These are phyloP conservation scores for Sander lucioperca DNA, from an alignment of 2,113 vertebrate genomes.

Conservation along the genomic window DNA sequence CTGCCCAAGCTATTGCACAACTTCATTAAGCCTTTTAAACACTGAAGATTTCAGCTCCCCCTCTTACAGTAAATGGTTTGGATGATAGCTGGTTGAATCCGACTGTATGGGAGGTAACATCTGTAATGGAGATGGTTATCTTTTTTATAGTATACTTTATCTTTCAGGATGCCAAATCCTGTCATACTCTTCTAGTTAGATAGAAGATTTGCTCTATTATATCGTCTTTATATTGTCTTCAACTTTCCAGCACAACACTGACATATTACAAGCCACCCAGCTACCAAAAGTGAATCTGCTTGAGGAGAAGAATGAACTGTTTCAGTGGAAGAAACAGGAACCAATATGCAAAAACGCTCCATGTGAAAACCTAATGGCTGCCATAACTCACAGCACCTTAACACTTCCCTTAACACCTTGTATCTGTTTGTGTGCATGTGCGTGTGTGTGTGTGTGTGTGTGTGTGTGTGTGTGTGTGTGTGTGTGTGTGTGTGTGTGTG, in stretches of 20 bases:
- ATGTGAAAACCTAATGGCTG: constrained; percentile 56
- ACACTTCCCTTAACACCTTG: constrained; percentile 46
- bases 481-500: not conserved
- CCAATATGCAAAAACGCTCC: constrained; percentile 39
- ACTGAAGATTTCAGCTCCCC: not conserved
- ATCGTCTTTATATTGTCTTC: constrained; percentile 8
- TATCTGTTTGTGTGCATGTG: constrained; percentile 35
- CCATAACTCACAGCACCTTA: constrained; percentile 63
- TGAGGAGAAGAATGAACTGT: constrained; percentile 26
- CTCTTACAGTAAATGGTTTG: not conserved
- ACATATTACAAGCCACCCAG: not conserved
- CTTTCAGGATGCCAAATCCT: constrained; percentile 3
- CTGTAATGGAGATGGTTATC: constrained; percentile 25
- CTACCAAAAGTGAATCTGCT: not conserved
- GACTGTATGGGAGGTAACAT: constrained; percentile 10
- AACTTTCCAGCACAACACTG: not conserved
- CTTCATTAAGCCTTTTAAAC: constrained; percentile 19
- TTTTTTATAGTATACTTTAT: not conserved
- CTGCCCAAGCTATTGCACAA: not conserved
- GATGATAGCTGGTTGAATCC: not conserved
- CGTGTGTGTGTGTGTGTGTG: not conserved
- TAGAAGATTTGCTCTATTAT: not conserved
- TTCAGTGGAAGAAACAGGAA: constrained; percentile 36
- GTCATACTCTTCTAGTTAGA: not conserved
- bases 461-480: no score